Conservation (phyloP, 2,113 vertebrate genomes). For the Stictonetta naevosa region DNA sequence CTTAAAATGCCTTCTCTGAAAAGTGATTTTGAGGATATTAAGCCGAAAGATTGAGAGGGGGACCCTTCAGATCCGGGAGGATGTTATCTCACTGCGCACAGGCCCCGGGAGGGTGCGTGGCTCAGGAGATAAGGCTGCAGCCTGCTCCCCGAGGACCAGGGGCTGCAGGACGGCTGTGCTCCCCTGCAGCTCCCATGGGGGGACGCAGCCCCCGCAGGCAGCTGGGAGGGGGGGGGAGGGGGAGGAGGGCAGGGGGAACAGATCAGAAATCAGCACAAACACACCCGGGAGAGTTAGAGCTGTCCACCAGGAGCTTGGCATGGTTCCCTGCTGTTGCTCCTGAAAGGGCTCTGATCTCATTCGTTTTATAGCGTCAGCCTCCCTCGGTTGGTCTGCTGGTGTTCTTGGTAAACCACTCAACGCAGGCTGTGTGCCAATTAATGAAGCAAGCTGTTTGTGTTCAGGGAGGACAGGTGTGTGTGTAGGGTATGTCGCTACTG, state of each 20-base stretch:
- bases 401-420: not conserved
- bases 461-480: not conserved
- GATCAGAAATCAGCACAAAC: not conserved
- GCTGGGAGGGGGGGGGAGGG: not conserved
- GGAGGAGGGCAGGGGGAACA: not conserved
- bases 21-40: not conserved
- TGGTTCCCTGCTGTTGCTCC: not conserved
- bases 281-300: not conserved
- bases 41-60: slow-evolving; percentile 17
- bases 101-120: slow-evolving; percentile 19
- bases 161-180: not conserved
- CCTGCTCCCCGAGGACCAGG: not conserved
- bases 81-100: slow-evolving; percentile 64
- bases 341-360: fast-evolving
- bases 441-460: not conserved
- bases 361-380: not conserved
- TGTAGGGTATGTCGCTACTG: not conserved
- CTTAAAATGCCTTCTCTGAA: slow-evolving; percentile 11
- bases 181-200: not conserved
- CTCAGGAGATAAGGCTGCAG: slow-evolving; percentile 57
- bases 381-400: not conserved
- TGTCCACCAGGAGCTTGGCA: not conserved
- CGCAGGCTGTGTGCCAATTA: not conserved
- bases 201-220: fast-evolving
- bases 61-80: not conserved